These are phyloP conservation scores for Pachycephala philippinensis DNA, from an alignment of 2,113 vertebrate species.

Conservation along the genomic window DNA sequence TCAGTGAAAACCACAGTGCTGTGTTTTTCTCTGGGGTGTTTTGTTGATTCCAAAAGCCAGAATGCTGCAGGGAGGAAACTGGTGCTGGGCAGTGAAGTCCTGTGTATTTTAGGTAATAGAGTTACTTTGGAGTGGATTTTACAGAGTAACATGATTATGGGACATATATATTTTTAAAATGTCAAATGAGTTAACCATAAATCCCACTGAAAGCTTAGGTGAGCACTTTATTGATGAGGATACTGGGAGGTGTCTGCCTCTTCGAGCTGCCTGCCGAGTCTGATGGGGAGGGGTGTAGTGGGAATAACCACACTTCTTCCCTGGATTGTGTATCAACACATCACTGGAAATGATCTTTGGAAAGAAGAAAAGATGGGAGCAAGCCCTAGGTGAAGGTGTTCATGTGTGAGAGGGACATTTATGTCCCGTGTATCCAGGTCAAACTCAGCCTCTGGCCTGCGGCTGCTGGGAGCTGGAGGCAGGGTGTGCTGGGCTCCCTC, in stretches of 20 bases:
- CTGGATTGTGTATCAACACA: rapidly evolving
- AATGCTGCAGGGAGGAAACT: neutral
- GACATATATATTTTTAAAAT: rapidly evolving
- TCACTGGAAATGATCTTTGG: neutral
- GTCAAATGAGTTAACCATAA: neutral
- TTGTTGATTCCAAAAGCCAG: neutral
- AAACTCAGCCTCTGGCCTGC: neutral
- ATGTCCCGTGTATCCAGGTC: neutral
- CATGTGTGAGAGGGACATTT: neutral
- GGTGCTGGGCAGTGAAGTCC: neutral
- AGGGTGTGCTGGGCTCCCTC: neutral
- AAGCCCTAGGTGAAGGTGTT: neutral
- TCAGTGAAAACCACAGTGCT: neutral
- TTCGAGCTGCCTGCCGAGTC: neutral
- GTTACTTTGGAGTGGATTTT: neutral
- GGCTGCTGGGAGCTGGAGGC: neutral
- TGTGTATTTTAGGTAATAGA: neutral
- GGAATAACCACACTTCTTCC: neutral
- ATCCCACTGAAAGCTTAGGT: neutral
- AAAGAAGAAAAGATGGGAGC: neutral
- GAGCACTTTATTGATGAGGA: neutral
- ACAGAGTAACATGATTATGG: neutral
- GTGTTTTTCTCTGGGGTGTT: neutral
- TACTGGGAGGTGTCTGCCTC: neutral
- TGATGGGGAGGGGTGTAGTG: neutral